Conservation (phyloP, 1,140 invertebrate genomes). For the Sminthurides bifidus region DNA sequence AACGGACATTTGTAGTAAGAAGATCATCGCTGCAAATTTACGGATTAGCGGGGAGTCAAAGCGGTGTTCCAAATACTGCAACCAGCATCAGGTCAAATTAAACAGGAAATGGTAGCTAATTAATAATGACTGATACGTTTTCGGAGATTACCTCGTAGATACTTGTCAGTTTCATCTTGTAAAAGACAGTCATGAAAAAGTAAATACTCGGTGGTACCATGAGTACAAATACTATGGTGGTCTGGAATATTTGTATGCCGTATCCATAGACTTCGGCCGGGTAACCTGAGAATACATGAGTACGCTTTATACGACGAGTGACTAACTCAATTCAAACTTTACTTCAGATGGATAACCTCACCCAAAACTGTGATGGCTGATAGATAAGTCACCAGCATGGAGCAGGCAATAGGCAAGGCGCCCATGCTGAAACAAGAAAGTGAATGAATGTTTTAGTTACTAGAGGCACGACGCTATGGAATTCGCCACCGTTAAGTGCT, state of each 20-base stretch:
- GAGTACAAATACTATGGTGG: slow-evolving; percentile 16
- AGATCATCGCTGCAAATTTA: slow-evolving; percentile 26
- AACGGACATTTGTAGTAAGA: slow-evolving; percentile 30
- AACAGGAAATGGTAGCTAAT: slow-evolving; percentile 1
- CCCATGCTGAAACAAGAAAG: slow-evolving; percentile 15
- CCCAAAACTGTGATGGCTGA: slow-evolving; percentile 28
- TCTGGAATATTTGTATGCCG: slow-evolving; percentile 30
- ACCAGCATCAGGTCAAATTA: slow-evolving; percentile 3
- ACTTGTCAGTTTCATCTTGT: slow-evolving; percentile 31
- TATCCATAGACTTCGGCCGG: slow-evolving; percentile 29
- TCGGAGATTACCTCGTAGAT: slow-evolving; percentile 25
- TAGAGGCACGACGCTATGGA: neutral
- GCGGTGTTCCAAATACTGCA: slow-evolving; percentile 29
- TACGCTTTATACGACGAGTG: slow-evolving; percentile 1
- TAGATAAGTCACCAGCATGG: slow-evolving; percentile 30
- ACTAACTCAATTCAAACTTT: neutral
- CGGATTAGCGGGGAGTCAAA: slow-evolving; percentile 26
- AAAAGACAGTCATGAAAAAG: slow-evolving; percentile 31
- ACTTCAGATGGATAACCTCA: slow-evolving; percentile 2
- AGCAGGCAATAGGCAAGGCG: slow-evolving; percentile 24
- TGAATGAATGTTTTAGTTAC: neutral
- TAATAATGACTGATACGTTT: neutral
- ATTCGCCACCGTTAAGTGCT: no score
- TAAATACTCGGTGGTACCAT: slow-evolving; percentile 27
- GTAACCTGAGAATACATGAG: slow-evolving; percentile 19